Evolutionary conservation across 2,888 invertebrate genomes (phyloP), one percentile per base, ranked within the genome.

Genomic region (Hypselothyrea guttata): DNA sequence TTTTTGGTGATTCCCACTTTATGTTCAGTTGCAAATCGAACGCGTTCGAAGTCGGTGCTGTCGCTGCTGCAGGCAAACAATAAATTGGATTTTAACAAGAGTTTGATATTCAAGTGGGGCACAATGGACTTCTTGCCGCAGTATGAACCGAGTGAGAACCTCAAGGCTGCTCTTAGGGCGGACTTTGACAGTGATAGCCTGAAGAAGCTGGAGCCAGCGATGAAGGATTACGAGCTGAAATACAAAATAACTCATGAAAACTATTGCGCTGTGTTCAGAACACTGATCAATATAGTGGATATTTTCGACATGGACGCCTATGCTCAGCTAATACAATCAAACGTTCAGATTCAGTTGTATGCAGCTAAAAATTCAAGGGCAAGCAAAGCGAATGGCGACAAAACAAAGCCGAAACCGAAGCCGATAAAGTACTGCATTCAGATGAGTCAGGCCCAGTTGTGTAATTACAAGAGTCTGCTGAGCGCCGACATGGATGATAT

Each of bases 281-380:
- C 64, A 0, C 41, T 88, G 12, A 15, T 89, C 0, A 58, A 73
- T 59, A 84, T 89, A 5, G 89, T 88, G 59, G 89, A 89, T 55
- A 4, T 85, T 1, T 59, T 66, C 15, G 51, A 9, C 8, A 52
- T 86, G 68, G 30, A 55, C 31, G 45, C 44, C 2, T 86, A 82
- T 57, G 28, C 60, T 1, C 22, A 62, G 4, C 49, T 84, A 0
- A 38, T 52, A 0, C 74, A 75, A 31, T 46, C 45, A 7, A 18
- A 66, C 13, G 42, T 41, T 2, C 4, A 11, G 1, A 31, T 72
- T 12, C 11, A 4, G 7, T n/a, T 16, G 16, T 7, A 11, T 38
- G 16, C 9, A 2, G n/a, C 7, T 2, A n/a, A 38, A 4, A 4
- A 18, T 7, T 16, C 11, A n/a, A 38, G 18, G n/a, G 1, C 15